A percentile compares a stretch with the other conserved stretches of the same genome.
Conservation (phyloP, 2,888 invertebrate genomes). For the Oeneis ivallda region DNA sequence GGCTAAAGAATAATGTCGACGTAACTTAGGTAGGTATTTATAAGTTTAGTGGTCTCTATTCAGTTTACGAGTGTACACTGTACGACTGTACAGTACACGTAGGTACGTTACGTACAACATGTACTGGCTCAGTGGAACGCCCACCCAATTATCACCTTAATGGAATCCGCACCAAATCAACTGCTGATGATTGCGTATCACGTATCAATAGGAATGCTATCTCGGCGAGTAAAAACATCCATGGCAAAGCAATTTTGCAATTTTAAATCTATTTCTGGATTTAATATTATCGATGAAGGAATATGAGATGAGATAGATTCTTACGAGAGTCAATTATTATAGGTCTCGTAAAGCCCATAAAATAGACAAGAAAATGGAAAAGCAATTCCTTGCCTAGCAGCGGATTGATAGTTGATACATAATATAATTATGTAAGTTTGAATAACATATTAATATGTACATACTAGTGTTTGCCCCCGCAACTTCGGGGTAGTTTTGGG, state of each 20-base stretch:
- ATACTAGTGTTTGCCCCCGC: no score
- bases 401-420: background rate
- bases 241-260: slow-evolving; percentile 27
- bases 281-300: background rate
- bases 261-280: background rate
- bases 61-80: no score
- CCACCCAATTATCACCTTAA: slow-evolving; percentile 47
- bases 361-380: background rate
- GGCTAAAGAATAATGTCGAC: no score
- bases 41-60: no score
- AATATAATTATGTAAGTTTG: no score
- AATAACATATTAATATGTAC: no score
- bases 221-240: slow-evolving; percentile 19
- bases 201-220: slow-evolving; percentile 32
- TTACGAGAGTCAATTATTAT: slow-evolving; percentile 4
- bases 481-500: no score
- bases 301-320: slow-evolving; percentile 6
- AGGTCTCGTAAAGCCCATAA: background rate
- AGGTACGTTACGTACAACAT: slow-evolving; percentile 8
- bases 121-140: slow-evolving; percentile 26
- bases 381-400: background rate
- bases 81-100: no score
- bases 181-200: slow-evolving; percentile 42
- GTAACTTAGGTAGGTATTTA: no score
- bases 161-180: slow-evolving; percentile 48